phyloP scores from a whole-genome alignment of 1,140 invertebrate species.

The Galendromus occidentalis region DNA sequence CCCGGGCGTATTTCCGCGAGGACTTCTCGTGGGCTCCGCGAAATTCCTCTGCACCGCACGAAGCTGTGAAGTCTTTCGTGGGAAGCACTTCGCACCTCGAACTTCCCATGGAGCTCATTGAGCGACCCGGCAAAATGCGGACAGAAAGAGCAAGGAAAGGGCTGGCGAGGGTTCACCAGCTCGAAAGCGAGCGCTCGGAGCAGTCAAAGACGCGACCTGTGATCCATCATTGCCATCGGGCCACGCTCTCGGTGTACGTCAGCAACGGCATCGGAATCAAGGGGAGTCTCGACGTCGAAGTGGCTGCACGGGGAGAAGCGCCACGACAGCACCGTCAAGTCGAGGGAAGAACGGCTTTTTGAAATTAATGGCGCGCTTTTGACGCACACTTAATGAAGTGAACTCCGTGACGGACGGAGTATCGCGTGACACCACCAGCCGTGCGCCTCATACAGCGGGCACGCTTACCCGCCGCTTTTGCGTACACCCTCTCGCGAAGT shows the following conservation, averaged over 20 bases:
- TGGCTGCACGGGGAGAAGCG: neutral
- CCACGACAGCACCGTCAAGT: neutral
- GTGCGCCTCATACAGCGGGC: neutral
- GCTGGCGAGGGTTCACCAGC: neutral
- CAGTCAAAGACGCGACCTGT: neutral
- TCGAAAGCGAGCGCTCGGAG: neutral
- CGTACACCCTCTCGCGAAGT: too few relatives aligned
- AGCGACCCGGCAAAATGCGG: too few relatives aligned
- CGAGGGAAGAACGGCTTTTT: constrained; percentile 7
- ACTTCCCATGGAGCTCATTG: too few relatives aligned
- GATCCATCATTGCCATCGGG: neutral
- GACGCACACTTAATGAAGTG: constrained; percentile 11
- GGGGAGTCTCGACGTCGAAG: neutral
- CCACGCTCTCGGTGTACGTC: neutral
- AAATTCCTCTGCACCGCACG: too few relatives aligned
- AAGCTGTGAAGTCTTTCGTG: too few relatives aligned
- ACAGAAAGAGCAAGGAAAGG: too few relatives aligned
- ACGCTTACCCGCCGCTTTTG: neutral
- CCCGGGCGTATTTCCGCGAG: too few relatives aligned
- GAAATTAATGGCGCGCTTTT: constrained; percentile 11
- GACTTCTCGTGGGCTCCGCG: too few relatives aligned
- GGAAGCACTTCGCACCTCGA: too few relatives aligned
- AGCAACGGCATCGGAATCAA: neutral
- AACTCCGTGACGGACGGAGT: neutral
- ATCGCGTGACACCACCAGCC: constrained; percentile 10